Evolutionary conservation across 2,797 vertebrate genomes (phyloP).

Genomic region (Nannoperca obscura): DNA sequence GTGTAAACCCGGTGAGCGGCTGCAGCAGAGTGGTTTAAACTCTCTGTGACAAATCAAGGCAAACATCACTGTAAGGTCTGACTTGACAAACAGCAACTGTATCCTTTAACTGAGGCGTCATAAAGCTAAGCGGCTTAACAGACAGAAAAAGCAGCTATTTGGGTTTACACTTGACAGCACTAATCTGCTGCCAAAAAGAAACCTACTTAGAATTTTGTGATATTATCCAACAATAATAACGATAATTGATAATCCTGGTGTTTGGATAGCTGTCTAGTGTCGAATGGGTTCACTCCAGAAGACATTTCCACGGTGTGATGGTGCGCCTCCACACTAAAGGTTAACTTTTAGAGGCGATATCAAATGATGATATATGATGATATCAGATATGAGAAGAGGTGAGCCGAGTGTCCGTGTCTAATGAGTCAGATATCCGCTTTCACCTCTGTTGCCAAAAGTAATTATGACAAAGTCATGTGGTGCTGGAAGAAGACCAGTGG

Average conservation of each 20-base stretch:
- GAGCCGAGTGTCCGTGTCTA: constrained; percentile 58
- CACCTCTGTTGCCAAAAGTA: constrained; percentile 76
- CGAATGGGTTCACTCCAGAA: not conserved
- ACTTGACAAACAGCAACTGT: constrained; percentile 28
- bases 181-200: constrained; percentile 41
- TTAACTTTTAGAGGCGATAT: constrained; percentile 61
- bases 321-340: constrained; percentile 34
- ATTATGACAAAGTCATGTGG: constrained; percentile 73
- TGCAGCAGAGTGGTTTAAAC: not conserved
- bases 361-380: constrained; percentile 60
- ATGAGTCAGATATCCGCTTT: constrained; percentile 68
- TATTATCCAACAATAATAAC: constrained; percentile 12
- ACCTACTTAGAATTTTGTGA: constrained; percentile 26
- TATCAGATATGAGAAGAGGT: constrained; percentile 52
- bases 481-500: constrained; percentile 37
- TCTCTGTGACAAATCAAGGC: not conserved
- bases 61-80: not conserved
- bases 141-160: constrained; percentile 35
- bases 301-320: not conserved
- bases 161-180: constrained; percentile 32
- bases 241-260: constrained; percentile 9
- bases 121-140: constrained; percentile 56
- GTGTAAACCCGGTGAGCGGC: not conserved
- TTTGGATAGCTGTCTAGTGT: constrained; percentile 6
- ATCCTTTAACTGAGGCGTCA: constrained; percentile 42